Percentiles rank a stretch among this genome's conserved stretches.
Evolutionary conservation across 2,113 vertebrate genomes (phyloP).

Genomic region (Pangasianodon hypophthalmus): DNA sequence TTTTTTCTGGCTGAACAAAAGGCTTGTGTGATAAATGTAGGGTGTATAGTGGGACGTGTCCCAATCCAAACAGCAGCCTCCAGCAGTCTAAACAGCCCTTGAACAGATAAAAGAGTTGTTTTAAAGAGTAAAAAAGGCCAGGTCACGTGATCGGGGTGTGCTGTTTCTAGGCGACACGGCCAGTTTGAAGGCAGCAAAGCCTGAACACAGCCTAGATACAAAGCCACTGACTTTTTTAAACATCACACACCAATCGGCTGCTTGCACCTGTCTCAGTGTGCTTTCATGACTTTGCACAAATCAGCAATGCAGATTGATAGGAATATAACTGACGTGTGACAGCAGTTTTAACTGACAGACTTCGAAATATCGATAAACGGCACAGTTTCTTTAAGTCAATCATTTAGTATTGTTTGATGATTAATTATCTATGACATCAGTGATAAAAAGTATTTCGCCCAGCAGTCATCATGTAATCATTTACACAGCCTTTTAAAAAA

Average conservation of each 20-base stretch:
- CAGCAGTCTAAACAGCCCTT: constrained; percentile 12
- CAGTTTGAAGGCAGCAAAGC: constrained; percentile 2
- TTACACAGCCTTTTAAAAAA: not conserved
- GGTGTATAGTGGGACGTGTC: not conserved
- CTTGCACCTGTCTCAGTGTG: not conserved
- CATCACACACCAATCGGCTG: not conserved
- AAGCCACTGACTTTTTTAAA: not conserved
- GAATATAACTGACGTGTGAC: not conserved
- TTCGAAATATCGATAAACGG: not conserved
- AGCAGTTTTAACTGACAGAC: not conserved
- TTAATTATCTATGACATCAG: not conserved
- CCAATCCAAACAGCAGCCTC: constrained; percentile 13
- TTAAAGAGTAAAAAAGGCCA: not conserved
- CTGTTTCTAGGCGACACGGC: constrained; percentile 40
- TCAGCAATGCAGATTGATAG: not conserved
- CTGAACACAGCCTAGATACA: constrained; percentile 12
- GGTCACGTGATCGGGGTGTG: constrained; percentile 25
- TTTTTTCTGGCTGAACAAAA: not conserved
- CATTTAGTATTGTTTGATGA: not conserved
- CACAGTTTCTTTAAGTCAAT: not conserved
- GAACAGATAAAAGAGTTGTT: constrained; percentile 7
- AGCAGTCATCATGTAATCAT: not conserved
- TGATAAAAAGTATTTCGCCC: not conserved
- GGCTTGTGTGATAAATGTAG: not conserved
- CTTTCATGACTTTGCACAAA: constrained; percentile 14